Evolutionary conservation across 1,140 invertebrate genomes (phyloP).

Genomic region (Diploscapter pachys): DNA sequence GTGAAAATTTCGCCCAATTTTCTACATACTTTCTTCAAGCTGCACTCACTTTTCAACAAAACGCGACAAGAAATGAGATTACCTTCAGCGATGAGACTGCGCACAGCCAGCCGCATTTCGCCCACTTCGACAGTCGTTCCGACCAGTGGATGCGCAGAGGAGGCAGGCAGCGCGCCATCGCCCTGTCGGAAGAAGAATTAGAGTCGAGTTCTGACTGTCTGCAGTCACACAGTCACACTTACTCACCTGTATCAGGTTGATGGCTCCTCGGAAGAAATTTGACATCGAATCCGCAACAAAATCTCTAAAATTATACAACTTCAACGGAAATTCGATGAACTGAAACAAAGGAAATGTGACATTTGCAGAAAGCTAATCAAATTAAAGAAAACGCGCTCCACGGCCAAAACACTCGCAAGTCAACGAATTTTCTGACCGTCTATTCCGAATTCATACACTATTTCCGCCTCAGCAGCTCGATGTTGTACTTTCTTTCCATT

Average conservation of each 20-base stretch:
- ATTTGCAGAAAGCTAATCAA: too few species aligned
- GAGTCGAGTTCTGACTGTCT: conserved; percentile 5
- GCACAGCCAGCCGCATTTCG: conserved; percentile 30
- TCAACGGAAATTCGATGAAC: too few species aligned
- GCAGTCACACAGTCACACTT: neutral
- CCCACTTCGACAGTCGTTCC: conserved; percentile 46
- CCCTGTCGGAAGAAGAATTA: neutral
- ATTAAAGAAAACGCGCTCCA: too few species aligned
- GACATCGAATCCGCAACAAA: conserved; percentile 18
- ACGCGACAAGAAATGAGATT: conserved; percentile 6
- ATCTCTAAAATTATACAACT: too few species aligned
- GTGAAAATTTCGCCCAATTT: conserved; percentile 6
- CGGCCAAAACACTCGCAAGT: too few species aligned
- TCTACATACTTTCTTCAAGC: conserved; percentile 3
- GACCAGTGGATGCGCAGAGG: conserved; percentile 40
- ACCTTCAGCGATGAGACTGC: conserved; percentile 48
- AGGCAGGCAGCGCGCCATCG: conserved; percentile 7
- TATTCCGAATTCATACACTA: too few species aligned
- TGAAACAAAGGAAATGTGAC: too few species aligned
- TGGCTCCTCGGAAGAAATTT: conserved; percentile 35
- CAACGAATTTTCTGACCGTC: too few species aligned
- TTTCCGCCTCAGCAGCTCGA: too few species aligned
- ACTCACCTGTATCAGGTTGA: conserved; percentile 31
- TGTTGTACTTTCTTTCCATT: too few species aligned
- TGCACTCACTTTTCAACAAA: conserved; percentile 7